Evolutionary conservation across 2,797 vertebrate species (phyloP).

Genomic region (Alfaro cultratus): DNA sequence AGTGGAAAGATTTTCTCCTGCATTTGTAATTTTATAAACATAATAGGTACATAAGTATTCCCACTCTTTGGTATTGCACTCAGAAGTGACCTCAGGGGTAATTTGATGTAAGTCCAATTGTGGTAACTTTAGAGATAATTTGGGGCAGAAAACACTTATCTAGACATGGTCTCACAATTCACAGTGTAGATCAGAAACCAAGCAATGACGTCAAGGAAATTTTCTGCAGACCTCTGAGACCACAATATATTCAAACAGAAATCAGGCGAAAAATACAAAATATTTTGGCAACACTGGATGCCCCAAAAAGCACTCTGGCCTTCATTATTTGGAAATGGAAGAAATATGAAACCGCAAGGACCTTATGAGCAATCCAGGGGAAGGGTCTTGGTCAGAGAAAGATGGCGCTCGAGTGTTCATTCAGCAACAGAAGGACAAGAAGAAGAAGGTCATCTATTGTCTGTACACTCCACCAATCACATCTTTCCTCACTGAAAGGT

Average conservation of each 20-base stretch:
- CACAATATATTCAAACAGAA: neutral
- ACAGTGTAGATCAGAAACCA: neutral
- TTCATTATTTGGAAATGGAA: neutral
- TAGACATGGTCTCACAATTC: neutral
- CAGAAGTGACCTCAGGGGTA: neutral
- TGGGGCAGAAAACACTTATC: neutral
- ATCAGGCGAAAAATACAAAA: neutral
- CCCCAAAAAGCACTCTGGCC: neutral
- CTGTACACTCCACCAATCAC: neutral
- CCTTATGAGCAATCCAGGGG: neutral
- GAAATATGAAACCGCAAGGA: neutral
- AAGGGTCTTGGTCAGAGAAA: neutral
- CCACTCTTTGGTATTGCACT: neutral
- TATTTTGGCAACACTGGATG: neutral
- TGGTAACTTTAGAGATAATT: neutral
- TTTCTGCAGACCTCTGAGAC: neutral
- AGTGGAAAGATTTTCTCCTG: neutral
- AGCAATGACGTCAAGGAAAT: neutral
- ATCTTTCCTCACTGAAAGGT: too few species aligned
- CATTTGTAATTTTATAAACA: neutral
- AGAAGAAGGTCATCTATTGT: neutral
- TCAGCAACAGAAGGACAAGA: neutral
- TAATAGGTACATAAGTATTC: neutral
- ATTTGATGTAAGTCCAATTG: neutral
- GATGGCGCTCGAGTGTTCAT: neutral